Evolutionary conservation across 1,140 invertebrate species (phyloP).

Genomic region (Ridgeia piscesae): DNA sequence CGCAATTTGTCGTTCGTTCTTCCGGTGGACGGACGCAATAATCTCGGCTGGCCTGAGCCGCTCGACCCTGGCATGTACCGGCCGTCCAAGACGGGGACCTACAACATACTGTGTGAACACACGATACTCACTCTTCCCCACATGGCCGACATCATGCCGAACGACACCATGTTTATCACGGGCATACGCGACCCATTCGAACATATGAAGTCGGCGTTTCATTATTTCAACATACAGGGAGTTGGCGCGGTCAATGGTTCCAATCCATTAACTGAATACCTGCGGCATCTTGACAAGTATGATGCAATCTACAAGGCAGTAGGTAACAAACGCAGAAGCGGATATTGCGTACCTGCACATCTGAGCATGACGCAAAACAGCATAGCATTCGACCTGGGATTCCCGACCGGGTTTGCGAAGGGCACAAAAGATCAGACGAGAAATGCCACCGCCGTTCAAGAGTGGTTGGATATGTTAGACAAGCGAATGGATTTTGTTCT

Average conservation of each 20-base stretch:
- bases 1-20: slow-evolving; percentile 18
- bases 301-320: slow-evolving; percentile 42
- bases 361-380: slow-evolving; percentile 42
- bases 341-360: slow-evolving; percentile 47
- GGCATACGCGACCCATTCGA: slow-evolving; percentile 31
- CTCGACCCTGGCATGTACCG: slow-evolving; percentile 31
- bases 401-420: neutral
- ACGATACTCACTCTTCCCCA: slow-evolving; percentile 16
- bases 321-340: slow-evolving; percentile 19
- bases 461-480: neutral
- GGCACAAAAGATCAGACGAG: neutral
- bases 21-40: slow-evolving; percentile 30
- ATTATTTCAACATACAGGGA: slow-evolving; percentile 23
- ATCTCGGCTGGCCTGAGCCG: slow-evolving; percentile 46
- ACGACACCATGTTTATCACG: slow-evolving; percentile 28
- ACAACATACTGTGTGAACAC: slow-evolving; percentile 28
- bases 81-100: slow-evolving; percentile 2
- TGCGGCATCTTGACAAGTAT: slow-evolving; percentile 44
- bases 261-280: slow-evolving; percentile 34
- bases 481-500: slow-evolving; percentile 47
- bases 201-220: slow-evolving; percentile 33
- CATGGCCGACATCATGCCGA: slow-evolving; percentile 27
- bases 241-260: neutral
- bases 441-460: neutral
- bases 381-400: slow-evolving; percentile 15